Percentiles rank a stretch among this genome's conserved stretches.
Conservation (phyloP, 1,140 invertebrate genomes). For the Heterodera schachtii region DNA sequence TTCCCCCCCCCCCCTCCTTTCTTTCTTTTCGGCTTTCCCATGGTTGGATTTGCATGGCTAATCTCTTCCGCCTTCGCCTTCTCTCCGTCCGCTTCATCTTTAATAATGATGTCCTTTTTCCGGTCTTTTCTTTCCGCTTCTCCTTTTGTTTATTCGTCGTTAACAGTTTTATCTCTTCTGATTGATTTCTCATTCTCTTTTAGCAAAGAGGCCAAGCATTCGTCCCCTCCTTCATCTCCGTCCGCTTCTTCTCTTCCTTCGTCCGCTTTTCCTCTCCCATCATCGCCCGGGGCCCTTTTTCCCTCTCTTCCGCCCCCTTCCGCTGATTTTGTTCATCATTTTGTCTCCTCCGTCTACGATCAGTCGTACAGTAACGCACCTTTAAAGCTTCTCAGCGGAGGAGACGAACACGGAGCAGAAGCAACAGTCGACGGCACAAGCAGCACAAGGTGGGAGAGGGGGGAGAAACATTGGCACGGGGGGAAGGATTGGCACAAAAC, state of each 20-base stretch:
- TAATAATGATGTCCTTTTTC: neutral
- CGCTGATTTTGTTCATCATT: neutral
- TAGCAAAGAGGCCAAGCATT: conserved; percentile 2
- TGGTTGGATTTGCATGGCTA: conserved; percentile 15
- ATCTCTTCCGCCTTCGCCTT: neutral
- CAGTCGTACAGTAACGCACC: neutral
- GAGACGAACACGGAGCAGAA: neutral
- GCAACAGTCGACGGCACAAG: neutral
- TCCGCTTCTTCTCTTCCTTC: neutral
- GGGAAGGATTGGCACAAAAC: too few species aligned
- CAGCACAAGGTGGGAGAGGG: neutral
- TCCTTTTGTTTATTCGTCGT: neutral
- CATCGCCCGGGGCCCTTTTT: neutral
- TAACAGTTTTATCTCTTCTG: neutral
- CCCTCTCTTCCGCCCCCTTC: neutral
- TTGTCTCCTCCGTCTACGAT: neutral
- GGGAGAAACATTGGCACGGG: too few species aligned
- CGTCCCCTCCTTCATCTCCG: neutral
- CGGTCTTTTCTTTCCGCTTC: neutral
- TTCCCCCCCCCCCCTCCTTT: neutral
- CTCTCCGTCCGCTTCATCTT: neutral
- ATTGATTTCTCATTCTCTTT: neutral
- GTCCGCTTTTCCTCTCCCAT: neutral
- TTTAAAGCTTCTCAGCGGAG: neutral
- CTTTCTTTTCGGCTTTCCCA: conserved; percentile 1